Conservation (phyloP, 1,140 invertebrate species). For the Brachionus paranguensis region DNA sequence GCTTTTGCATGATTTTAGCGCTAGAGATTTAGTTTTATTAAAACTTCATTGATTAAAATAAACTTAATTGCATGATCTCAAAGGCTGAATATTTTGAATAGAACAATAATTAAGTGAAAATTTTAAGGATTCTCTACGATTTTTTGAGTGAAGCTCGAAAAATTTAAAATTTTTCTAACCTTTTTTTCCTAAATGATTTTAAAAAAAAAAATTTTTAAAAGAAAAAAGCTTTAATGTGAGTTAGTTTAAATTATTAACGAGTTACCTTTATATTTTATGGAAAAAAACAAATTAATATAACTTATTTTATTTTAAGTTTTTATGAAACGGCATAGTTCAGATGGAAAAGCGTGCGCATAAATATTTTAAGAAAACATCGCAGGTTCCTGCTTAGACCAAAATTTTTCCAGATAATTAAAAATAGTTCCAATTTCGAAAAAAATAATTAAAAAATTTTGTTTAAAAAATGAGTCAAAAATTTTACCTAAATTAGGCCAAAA, state of each 20-base stretch:
- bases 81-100: not conserved
- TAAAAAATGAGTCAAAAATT: too few species aligned
- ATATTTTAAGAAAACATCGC: too few species aligned
- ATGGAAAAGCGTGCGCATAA: too few species aligned
- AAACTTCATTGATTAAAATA: too few species aligned
- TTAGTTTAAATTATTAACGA: not conserved
- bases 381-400: too few species aligned
- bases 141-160: not conserved
- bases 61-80: not conserved
- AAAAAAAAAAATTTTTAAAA: not conserved
- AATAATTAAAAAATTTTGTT: too few species aligned
- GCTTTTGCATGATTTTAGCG: not conserved
- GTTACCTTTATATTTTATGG: not conserved
- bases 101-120: not conserved
- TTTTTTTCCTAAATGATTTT: not conserved
- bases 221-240: not conserved
- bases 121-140: not conserved
- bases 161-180: not conserved
- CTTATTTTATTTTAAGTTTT: too few species aligned
- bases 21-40: not conserved
- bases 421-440: too few species aligned
- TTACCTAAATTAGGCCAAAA: too few species aligned
- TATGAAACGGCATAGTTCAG: too few species aligned
- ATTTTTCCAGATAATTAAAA: too few species aligned
- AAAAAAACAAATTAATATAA: too few species aligned